These are phyloP conservation scores for Aphyosemion australe DNA, from an alignment of 2,113 vertebrate species.

Conservation along the genomic window DNA sequence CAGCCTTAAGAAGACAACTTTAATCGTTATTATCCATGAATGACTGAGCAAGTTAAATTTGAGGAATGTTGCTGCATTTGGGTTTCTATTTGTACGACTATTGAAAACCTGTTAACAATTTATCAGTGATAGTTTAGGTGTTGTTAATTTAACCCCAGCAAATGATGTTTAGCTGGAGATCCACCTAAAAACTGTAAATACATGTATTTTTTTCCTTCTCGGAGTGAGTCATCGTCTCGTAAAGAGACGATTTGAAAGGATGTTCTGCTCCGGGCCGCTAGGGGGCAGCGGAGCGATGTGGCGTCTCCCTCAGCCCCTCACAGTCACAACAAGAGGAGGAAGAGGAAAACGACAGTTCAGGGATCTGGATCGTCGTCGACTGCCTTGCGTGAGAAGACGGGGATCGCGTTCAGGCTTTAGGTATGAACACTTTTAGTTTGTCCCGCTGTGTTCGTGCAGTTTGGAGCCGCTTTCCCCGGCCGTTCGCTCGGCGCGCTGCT, in stretches of 20 bases:
- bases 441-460: background rate
- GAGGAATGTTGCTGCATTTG: no score
- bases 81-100: no score
- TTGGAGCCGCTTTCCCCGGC: background rate
- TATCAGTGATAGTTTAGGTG: no score
- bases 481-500: background rate
- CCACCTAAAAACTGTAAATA: no score
- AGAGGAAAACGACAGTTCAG: conserved; percentile 77
- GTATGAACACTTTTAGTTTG: conserved; percentile 50
- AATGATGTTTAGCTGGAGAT: no score
- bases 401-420: conserved; percentile 69
- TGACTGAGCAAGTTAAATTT: no score
- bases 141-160: no score
- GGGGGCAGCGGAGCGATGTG: conserved; percentile 57
- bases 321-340: conserved; percentile 77
- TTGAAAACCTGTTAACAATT: no score
- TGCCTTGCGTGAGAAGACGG: conserved; percentile 77
- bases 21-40: no score
- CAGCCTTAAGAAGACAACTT: no score
- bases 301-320: conserved; percentile 55
- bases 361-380: conserved; percentile 75
- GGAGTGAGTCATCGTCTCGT: rapidly evolving
- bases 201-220: no score
- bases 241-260: background rate
- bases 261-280: conserved; percentile 55